Conservation (phyloP, 2,113 vertebrate genomes). For the Cavia aperea region DNA sequence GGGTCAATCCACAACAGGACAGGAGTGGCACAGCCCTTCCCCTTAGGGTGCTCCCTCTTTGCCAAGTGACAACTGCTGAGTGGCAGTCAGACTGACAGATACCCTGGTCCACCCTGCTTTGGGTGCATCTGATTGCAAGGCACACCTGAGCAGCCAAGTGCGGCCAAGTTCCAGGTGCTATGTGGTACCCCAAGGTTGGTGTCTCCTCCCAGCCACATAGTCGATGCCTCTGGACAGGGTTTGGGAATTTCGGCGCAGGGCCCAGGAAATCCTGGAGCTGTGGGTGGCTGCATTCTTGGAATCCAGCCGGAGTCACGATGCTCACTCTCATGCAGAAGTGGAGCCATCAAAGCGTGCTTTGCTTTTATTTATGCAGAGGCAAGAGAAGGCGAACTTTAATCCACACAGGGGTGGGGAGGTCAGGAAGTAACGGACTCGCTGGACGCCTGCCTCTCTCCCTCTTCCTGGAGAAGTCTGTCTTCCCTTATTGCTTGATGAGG, state of each 20-base stretch:
- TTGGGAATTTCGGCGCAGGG: not conserved
- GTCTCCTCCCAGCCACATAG: not conserved
- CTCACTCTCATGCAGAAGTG: not conserved
- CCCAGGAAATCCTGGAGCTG: not conserved
- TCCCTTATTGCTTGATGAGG: not conserved
- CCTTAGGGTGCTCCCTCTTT: fast-evolving
- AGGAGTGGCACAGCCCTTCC: not conserved
- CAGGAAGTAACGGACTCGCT: not conserved
- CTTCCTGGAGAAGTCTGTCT: conserved; percentile 13
- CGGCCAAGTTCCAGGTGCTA: fast-evolving
- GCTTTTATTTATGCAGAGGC: not conserved
- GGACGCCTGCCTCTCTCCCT: conserved; percentile 33
- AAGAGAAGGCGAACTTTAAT: not conserved
- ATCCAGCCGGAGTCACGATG: not conserved
- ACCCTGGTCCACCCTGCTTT: too few relatives aligned
- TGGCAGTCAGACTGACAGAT: fast-evolving
- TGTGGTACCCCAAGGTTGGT: not conserved
- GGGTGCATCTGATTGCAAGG: not conserved
- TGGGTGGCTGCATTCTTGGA: not conserved
- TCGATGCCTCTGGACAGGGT: not conserved
- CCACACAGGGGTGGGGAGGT: not conserved
- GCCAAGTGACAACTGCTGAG: not conserved
- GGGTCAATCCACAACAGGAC: not conserved
- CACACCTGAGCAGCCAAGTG: too few relatives aligned
- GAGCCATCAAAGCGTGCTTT: not conserved